Conservation (phyloP, 2,113 vertebrate genomes). For the Tetraodon nigroviridis region DNA sequence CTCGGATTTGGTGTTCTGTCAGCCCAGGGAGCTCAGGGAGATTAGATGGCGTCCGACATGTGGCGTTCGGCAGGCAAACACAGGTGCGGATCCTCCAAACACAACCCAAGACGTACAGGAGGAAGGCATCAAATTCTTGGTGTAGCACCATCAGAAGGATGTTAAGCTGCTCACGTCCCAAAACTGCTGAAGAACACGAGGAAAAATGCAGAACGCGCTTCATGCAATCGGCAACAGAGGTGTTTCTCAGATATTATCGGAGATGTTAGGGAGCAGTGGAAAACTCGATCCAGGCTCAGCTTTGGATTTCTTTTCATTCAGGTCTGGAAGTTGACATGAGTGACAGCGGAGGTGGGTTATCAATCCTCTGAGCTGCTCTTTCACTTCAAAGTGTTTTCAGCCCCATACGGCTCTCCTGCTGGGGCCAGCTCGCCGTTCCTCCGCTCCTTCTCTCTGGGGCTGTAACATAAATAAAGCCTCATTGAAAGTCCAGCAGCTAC, state of each 20-base stretch:
- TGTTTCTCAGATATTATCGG: slow-evolving; percentile 41
- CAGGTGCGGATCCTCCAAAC: slow-evolving; percentile 9
- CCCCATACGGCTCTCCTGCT: slow-evolving; percentile 61
- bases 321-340: slow-evolving; percentile 63
- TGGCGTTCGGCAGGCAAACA: slow-evolving; percentile 31
- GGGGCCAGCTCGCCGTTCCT: slow-evolving; percentile 69
- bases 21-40: slow-evolving; percentile 25
- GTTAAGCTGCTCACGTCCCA: neutral
- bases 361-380: slow-evolving; percentile 70
- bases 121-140: neutral
- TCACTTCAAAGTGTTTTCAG: slow-evolving; percentile 73
- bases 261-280: slow-evolving; percentile 47
- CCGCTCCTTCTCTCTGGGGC: slow-evolving; percentile 68
- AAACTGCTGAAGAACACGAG: neutral
- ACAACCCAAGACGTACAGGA: neutral
- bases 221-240: slow-evolving; percentile 35
- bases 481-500: slow-evolving; percentile 75
- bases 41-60: slow-evolving; percentile 28
- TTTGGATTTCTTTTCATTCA: slow-evolving; percentile 48
- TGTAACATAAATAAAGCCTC: slow-evolving; percentile 78
- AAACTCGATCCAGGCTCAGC: slow-evolving; percentile 60
- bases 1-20: slow-evolving; percentile 40
- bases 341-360: slow-evolving; percentile 74
- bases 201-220: slow-evolving; percentile 17
- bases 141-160: no score